Evolutionary conservation across 1,140 invertebrate species (phyloP), one percentile per base, ranked within the genome.

Genomic region (Drosophila dunni): DNA sequence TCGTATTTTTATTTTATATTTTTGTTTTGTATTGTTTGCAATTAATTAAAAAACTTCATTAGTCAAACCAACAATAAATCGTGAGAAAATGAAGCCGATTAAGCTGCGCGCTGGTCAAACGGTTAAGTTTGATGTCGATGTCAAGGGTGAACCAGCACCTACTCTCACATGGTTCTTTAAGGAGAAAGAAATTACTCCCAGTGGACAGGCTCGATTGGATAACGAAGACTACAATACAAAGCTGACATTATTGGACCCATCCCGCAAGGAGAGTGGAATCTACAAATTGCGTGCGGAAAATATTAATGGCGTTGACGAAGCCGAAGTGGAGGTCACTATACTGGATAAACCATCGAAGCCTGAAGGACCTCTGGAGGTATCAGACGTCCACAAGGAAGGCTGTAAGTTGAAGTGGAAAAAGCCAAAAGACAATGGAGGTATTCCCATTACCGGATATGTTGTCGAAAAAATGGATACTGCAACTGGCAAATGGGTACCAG

Each of bases 321-420:
- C 97, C 54, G 96, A 97, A 5, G 97, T 99, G 10, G 97, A 99
- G 93, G 97, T 99, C 24, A 96, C 96, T 79, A 96, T 99, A 58
- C 45, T 93, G 95, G 98, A 99, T 90, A 99, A 98, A 91, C 99
- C 99, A 58, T 96, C 96, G 44, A 96, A 97, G 81, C 98, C 98
- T 0, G 97, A 98, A 93, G 98, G 98, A 46, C 98, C 98, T 1
- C 92, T 99, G 0, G 97, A 98, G 92, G 97, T 98, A 3, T 95
- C 94, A 0, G 97, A 99, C 91, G 95, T 99, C 0, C 97, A 98
- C 90, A 99, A 98, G 67, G 98, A 99, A 90, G 97, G 97, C 29
- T 98, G 97, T 90, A 99, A 98, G 90, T 93, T 99, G 5, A 96
- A 97, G 78, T 99, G 99, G 99, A 97, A 97, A 13, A 97, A 97